Evolutionary conservation across 2,888 invertebrate genomes (phyloP).

Genomic region (Calameuta filiformis): DNA sequence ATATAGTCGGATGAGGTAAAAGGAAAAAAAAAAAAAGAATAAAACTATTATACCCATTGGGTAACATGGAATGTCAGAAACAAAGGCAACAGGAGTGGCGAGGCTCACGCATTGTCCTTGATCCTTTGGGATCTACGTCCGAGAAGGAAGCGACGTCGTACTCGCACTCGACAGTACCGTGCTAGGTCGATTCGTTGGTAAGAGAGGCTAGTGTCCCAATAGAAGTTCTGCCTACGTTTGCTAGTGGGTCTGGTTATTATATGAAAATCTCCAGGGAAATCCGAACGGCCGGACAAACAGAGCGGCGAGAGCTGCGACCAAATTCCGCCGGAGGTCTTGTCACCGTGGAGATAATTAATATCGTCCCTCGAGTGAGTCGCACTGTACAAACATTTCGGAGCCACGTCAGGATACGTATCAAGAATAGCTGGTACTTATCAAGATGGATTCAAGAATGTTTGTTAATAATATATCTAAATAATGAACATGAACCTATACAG

Average conservation of each 20-base stretch:
- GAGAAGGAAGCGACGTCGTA: neutral
- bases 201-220: neutral
- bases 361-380: neutral
- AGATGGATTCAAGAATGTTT: no score
- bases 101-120: neutral
- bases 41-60: no score
- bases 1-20: no score
- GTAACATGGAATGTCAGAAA: no score
- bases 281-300: constrained; percentile 6
- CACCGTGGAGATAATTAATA: constrained; percentile 8
- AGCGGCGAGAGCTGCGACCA: neutral
- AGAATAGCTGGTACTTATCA: no score
- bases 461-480: no score
- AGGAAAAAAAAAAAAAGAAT: no score
- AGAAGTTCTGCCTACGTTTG: constrained; percentile 2
- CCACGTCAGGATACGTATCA: no score
- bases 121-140: neutral
- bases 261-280: constrained; percentile 7
- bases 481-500: no score
- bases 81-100: no score
- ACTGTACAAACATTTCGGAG: neutral
- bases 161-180: neutral
- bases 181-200: neutral
- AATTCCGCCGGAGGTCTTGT: constrained; percentile 3
- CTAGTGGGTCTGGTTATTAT: constrained; percentile 4